Percentiles rank a stretch among this genome's conserved stretches.
Conservation (phyloP, 2,113 vertebrate genomes). For the Notarius lentiginosus region DNA sequence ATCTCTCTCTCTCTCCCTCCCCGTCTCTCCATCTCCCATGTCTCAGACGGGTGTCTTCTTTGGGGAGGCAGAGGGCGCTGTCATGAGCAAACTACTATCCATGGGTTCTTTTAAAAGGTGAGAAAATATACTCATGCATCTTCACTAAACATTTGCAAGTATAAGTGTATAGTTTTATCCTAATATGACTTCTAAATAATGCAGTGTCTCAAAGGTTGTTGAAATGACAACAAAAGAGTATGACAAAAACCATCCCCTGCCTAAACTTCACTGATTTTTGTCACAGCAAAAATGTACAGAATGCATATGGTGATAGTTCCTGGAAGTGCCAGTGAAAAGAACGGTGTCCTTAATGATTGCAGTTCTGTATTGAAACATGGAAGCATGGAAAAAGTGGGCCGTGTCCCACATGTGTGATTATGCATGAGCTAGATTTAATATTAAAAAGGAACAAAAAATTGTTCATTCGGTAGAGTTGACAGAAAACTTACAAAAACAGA, state of each 20-base stretch:
- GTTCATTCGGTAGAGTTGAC: neutral
- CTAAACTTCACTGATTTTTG: neutral
- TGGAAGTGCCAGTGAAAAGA: neutral
- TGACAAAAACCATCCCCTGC: neutral
- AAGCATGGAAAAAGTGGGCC: neutral
- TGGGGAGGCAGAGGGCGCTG: conserved; percentile 93
- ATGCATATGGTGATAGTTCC: neutral
- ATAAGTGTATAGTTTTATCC: neutral
- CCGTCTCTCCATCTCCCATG: no score
- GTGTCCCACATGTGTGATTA: neutral
- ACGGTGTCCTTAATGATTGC: neutral
- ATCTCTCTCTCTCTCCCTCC: neutral
- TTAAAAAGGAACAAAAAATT: neutral
- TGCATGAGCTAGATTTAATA: neutral
- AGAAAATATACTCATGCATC: conserved; percentile 49
- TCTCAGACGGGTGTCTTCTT: conserved; percentile 93
- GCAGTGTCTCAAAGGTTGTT: neutral
- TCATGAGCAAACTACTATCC: conserved; percentile 94
- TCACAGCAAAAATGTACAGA: neutral
- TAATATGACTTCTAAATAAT: neutral
- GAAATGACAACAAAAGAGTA: neutral
- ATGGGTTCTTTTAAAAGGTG: conserved; percentile 99
- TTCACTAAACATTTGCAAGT: neutral
- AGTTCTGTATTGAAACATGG: neutral
- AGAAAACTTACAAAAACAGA: neutral